Percentiles rank a stretch among this genome's conserved stretches.
phyloP scores from a whole-genome alignment of 2,113 vertebrate genomes.

The Seriola rivoliana region DNA sequence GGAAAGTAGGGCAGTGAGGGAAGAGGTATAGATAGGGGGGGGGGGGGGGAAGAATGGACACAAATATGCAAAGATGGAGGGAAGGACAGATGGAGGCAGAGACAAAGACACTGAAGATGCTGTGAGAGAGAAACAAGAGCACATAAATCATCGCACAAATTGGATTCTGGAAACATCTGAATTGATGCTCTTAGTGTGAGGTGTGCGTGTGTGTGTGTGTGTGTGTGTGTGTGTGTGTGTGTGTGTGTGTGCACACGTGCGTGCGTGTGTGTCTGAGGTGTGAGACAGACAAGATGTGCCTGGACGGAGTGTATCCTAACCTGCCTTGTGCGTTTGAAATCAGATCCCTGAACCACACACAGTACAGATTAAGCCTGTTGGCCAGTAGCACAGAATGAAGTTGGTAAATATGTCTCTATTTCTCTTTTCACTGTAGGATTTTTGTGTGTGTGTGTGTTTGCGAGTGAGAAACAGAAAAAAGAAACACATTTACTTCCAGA shows the following conservation, averaged over 20 bases:
- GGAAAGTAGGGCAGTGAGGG: conserved; percentile 84
- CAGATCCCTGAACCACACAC: conserved; percentile 34
- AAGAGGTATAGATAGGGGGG: conserved; percentile 68
- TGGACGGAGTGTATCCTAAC: conserved; percentile 40
- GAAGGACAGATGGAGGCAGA: conserved; percentile 43
- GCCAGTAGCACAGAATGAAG: conserved; percentile 46
- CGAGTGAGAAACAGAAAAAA: conserved; percentile 19
- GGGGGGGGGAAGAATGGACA: conserved; percentile 69
- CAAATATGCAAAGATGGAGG: conserved; percentile 58
- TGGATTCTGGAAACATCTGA: conserved; percentile 49
- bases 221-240: conserved; percentile 10
- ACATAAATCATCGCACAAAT: conserved; percentile 24
- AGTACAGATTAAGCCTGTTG: conserved; percentile 37
- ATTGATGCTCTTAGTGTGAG: conserved; percentile 9
- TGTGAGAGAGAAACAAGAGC: conserved; percentile 16
- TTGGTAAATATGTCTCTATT: conserved; percentile 55
- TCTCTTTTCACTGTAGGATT: conserved; percentile 5
- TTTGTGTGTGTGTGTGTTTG: conserved; percentile 26
- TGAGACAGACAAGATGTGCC: conserved; percentile 37
- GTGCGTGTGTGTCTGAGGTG: conserved; percentile 29
- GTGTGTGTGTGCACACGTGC: background rate
- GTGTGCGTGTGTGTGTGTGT: conserved; percentile 20
- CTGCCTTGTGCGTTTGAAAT: conserved; percentile 40
- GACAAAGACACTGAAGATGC: background rate
- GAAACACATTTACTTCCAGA: conserved; percentile 41